Conservation (phyloP, 1,140 invertebrate genomes). For the Papilio polyxenes region DNA sequence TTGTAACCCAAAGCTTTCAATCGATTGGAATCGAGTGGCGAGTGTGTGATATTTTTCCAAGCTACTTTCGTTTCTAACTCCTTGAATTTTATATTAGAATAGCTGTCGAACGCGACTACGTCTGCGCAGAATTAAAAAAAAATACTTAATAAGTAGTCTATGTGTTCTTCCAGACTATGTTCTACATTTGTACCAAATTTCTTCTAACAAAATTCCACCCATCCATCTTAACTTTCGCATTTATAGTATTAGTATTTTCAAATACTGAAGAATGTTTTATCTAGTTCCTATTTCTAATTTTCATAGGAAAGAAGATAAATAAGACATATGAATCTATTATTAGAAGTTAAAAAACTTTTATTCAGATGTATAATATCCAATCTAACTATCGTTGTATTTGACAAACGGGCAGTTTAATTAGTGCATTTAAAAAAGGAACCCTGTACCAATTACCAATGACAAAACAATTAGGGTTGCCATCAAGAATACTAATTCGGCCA, state of each 20-base stretch:
- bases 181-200: too few species aligned
- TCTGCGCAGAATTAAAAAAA: background rate
- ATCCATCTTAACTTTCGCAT: too few species aligned
- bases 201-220: too few species aligned
- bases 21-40: conserved; percentile 1
- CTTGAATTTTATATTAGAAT: too few species aligned
- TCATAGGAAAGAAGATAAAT: too few species aligned
- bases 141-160: too few species aligned
- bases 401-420: conserved; percentile 34
- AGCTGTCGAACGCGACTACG: too few species aligned
- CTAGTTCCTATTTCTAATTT: too few species aligned
- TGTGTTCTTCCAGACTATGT: too few species aligned
- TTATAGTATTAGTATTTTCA: too few species aligned
- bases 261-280: too few species aligned
- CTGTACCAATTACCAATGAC: conserved; percentile 52
- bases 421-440: conserved; percentile 26
- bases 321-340: too few species aligned
- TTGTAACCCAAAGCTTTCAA: conserved; percentile 15
- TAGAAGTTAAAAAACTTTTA: background rate
- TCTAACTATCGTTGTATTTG: background rate
- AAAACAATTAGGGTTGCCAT: conserved; percentile 56
- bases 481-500: conserved; percentile 60
- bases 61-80: background rate
- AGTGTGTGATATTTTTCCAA: background rate
- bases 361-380: background rate